Evolutionary conservation across 2,888 invertebrate species (phyloP).

Genomic region (Pristionchus exspectatus): DNA sequence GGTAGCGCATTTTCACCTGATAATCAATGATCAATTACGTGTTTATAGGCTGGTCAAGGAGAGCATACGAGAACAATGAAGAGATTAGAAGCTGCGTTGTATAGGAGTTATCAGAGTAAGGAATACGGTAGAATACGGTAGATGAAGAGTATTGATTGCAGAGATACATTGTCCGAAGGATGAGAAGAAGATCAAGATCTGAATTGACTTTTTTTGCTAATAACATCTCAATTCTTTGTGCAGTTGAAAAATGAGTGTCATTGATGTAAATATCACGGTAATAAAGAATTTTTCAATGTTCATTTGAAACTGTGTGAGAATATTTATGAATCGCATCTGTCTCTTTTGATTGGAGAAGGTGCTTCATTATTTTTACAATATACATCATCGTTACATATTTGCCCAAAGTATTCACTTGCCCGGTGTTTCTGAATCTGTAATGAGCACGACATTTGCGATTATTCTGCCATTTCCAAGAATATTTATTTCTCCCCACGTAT

Average conservation of each 20-base stretch:
- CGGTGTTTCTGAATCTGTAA: neutral
- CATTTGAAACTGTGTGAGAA: neutral
- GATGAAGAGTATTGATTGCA: neutral
- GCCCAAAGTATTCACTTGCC: too few species aligned
- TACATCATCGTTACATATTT: too few species aligned
- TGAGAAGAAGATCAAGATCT: neutral
- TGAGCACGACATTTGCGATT: neutral
- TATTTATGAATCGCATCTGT: too few species aligned
- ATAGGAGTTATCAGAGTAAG: slow-evolving; percentile 3
- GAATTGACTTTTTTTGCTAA: neutral
- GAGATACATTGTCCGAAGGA: neutral
- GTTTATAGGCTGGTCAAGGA: slow-evolving; percentile 33
- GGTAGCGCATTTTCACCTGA: neutral
- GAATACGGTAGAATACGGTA: neutral
- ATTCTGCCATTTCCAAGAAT: neutral
- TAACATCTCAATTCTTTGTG: neutral
- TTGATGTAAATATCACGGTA: neutral
- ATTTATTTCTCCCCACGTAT: neutral
- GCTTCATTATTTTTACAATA: too few species aligned
- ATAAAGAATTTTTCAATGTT: neutral
- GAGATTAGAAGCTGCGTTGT: slow-evolving; percentile 44
- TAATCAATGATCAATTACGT: neutral
- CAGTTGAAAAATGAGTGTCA: neutral
- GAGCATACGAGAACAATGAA: slow-evolving; percentile 31
- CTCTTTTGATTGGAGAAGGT: too few species aligned